phyloP scores from a whole-genome alignment of 2,888 invertebrate species.

The Dendrolimus houi region DNA sequence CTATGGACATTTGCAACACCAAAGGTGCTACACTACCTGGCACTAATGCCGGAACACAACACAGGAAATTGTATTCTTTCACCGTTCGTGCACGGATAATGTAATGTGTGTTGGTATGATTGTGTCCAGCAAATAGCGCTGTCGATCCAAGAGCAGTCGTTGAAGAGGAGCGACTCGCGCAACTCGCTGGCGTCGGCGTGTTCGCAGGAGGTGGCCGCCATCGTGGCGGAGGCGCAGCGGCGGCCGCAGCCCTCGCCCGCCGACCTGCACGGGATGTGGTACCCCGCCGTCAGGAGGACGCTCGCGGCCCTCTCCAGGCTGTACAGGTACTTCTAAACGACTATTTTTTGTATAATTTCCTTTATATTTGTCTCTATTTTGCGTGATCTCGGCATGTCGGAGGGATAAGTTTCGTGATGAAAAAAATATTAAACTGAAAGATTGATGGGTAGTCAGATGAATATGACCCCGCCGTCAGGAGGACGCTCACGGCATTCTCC shows the following conservation, averaged over 20 bases:
- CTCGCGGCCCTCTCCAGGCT: constrained; percentile 94
- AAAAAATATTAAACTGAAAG: too few relatives aligned
- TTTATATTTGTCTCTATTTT: too few relatives aligned
- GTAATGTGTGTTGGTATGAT: too few relatives aligned
- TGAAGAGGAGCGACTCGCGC: constrained; percentile 80
- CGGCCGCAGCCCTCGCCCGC: constrained; percentile 85
- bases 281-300: constrained; percentile 96
- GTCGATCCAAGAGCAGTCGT: constrained; percentile 76
- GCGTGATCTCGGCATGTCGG: too few relatives aligned
- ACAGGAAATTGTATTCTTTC: too few relatives aligned
- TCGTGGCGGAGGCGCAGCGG: constrained; percentile 62
- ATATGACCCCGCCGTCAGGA: constrained; percentile 99
- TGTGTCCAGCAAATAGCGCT: constrained; percentile 77
- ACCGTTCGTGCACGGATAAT: too few relatives aligned
- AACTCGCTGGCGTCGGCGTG: constrained; percentile 81
- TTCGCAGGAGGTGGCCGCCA: constrained; percentile 83
- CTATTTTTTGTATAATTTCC: too few relatives aligned
- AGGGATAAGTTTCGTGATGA: too few relatives aligned
- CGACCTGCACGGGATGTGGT: constrained; percentile 99
- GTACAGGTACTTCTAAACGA: constrained; percentile 76
- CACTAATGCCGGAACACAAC: too few relatives aligned
- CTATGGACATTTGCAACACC: too few relatives aligned
- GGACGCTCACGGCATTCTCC: constrained; percentile 96
- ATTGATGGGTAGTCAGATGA: constrained; percentile 35
- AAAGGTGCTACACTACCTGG: too few relatives aligned